A percentile compares a stretch with the other conserved stretches of the same genome.
phyloP scores from a whole-genome alignment of 2,888 invertebrate genomes.

The Campoplex capitator region DNA sequence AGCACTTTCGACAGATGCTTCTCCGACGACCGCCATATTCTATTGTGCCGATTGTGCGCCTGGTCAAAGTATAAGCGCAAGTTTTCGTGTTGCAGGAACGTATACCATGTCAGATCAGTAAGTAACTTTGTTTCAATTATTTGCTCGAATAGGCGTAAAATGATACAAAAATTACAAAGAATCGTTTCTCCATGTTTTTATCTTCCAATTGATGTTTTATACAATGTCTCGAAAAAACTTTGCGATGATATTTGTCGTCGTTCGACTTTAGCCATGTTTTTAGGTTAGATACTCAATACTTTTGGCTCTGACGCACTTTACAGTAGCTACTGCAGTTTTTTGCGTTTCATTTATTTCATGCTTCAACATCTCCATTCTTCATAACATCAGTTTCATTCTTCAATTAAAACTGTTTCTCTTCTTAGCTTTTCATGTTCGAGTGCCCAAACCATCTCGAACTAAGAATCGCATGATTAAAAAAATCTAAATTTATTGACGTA shows the following conservation, averaged over 20 bases:
- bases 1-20: slow-evolving; percentile 13
- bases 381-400: background rate
- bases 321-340: slow-evolving; percentile 51
- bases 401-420: background rate
- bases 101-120: slow-evolving; percentile 81
- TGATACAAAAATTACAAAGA: background rate
- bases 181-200: background rate
- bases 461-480: background rate
- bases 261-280: slow-evolving; percentile 35
- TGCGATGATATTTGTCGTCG: background rate
- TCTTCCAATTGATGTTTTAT: background rate
- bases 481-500: background rate
- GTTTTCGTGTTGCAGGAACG: slow-evolving; percentile 55
- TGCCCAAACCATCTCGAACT: background rate
- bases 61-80: slow-evolving; percentile 28
- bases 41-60: slow-evolving; percentile 8
- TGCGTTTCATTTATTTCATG: background rate
- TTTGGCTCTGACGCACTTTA: slow-evolving; percentile 75
- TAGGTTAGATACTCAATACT: slow-evolving; percentile 76
- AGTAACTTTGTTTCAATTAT: slow-evolving; percentile 70
- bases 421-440: too few relatives aligned
- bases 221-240: background rate
- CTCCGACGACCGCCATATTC: slow-evolving; percentile 38
- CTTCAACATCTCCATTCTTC: background rate
- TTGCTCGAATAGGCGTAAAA: slow-evolving; percentile 28